phyloP scores from a whole-genome alignment of 2,888 invertebrate species.

The Athripsodes cinereus region DNA sequence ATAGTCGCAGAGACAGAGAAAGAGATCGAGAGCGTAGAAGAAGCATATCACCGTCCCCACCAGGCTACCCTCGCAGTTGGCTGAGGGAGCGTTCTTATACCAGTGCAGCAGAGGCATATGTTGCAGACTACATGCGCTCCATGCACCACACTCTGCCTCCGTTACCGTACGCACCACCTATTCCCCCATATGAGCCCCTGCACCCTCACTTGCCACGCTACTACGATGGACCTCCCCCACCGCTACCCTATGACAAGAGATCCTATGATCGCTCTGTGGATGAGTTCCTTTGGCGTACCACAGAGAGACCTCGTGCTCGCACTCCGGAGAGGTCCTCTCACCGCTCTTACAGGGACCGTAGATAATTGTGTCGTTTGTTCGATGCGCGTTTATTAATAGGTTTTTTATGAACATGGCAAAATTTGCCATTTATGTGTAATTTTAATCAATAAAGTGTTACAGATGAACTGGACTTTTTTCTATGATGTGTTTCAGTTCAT shows the following conservation, averaged over 20 bases:
- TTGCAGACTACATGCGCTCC: slow-evolving; percentile 83
- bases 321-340: slow-evolving; percentile 64
- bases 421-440: slow-evolving; percentile 20
- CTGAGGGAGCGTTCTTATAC: slow-evolving; percentile 32
- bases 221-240: slow-evolving; percentile 70
- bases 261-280: slow-evolving; percentile 86
- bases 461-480: slow-evolving; percentile 26
- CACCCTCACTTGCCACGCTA: slow-evolving; percentile 71
- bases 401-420: slow-evolving; percentile 18
- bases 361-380: slow-evolving; percentile 35
- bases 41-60: slow-evolving; percentile 51
- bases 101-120: slow-evolving; percentile 70
- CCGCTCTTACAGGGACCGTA: slow-evolving; percentile 56
- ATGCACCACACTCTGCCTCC: slow-evolving; percentile 84
- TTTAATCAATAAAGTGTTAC: slow-evolving; percentile 26
- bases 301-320: slow-evolving; percentile 55
- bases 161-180: slow-evolving; percentile 74
- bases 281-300: slow-evolving; percentile 80
- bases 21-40: slow-evolving; percentile 36
- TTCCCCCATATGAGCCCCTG: slow-evolving; percentile 53
- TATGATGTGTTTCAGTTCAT: slow-evolving; percentile 15
- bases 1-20: slow-evolving; percentile 53
- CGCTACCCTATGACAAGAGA: slow-evolving; percentile 62
- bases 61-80: slow-evolving; percentile 48
- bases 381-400: slow-evolving; percentile 11